Evolutionary conservation across 2,888 invertebrate genomes (phyloP).

Genomic region (Polia nebulosa): DNA sequence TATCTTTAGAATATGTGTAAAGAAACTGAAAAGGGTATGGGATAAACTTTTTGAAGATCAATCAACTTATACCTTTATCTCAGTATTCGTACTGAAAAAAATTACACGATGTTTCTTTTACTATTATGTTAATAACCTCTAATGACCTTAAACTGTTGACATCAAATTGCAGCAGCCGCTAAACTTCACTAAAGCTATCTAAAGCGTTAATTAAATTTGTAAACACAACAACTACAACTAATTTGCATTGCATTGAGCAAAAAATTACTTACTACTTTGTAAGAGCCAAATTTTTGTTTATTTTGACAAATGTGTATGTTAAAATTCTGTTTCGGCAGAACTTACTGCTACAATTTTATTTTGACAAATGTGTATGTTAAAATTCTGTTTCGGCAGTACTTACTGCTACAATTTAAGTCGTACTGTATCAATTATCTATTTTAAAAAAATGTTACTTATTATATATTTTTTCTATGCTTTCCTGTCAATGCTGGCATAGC

Average conservation of each 20-base stretch:
- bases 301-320: neutral
- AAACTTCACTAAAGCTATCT: neutral
- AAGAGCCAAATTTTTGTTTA: slow-evolving; percentile 3
- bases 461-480: too few species aligned
- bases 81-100: too few species aligned
- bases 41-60: too few species aligned
- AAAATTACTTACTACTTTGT: slow-evolving; percentile 18
- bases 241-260: slow-evolving; percentile 16
- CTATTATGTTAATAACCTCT: neutral
- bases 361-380: neutral
- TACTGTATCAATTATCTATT: too few species aligned
- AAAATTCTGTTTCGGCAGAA: too few species aligned
- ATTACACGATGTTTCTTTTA: neutral
- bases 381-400: too few species aligned
- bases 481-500: too few species aligned
- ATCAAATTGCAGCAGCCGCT: slow-evolving; percentile 12
- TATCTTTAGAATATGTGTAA: neutral
- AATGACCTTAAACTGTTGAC: neutral
- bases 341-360: too few species aligned
- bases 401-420: too few species aligned
- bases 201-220: slow-evolving; percentile 28
- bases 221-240: slow-evolving; percentile 18
- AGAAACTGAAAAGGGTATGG: neutral
- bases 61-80: too few species aligned
- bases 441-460: too few species aligned